phyloP scores from a whole-genome alignment of 2,888 invertebrate species.

The Trissoscelio sp. region DNA sequence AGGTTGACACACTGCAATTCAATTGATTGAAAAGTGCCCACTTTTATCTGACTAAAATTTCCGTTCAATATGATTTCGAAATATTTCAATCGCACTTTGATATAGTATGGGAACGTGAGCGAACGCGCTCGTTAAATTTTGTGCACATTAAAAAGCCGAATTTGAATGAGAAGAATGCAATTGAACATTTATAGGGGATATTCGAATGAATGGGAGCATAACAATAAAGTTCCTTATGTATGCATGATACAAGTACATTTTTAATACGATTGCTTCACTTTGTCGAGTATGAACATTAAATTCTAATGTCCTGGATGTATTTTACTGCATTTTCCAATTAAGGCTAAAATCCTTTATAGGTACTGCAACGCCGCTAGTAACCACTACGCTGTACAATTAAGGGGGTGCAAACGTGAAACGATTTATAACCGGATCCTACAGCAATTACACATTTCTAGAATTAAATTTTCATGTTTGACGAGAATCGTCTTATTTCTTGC shows the following conservation, averaged over 20 bases:
- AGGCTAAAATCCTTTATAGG: conserved; percentile 63
- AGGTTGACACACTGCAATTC: conserved; percentile 34
- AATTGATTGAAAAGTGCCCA: conserved; percentile 30
- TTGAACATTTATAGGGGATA: conserved; percentile 23
- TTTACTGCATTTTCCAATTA: conserved; percentile 65
- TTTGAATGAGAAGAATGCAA: conserved; percentile 7
- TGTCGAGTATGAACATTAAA: conserved; percentile 41
- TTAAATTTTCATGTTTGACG: conserved; percentile 58
- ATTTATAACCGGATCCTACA: conserved; percentile 56
- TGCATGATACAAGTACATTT: conserved; percentile 33
- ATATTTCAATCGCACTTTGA: conserved; percentile 7
- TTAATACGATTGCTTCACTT: conserved; percentile 41
- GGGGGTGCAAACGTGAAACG: conserved; percentile 57
- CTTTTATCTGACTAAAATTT: neutral
- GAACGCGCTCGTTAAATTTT: too few species aligned
- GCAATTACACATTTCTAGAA: conserved; percentile 48
- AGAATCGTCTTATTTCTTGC: conserved; percentile 31
- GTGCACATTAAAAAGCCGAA: conserved; percentile 20
- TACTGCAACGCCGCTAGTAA: conserved; percentile 32
- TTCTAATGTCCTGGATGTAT: conserved; percentile 55
- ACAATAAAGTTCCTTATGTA: conserved; percentile 37
- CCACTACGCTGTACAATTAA: conserved; percentile 55
- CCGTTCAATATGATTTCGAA: neutral
- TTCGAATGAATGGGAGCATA: conserved; percentile 11
- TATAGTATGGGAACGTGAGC: too few species aligned